Conservation (phyloP, 1,140 invertebrate genomes). For the Pseudomyrmex dendroicus region DNA sequence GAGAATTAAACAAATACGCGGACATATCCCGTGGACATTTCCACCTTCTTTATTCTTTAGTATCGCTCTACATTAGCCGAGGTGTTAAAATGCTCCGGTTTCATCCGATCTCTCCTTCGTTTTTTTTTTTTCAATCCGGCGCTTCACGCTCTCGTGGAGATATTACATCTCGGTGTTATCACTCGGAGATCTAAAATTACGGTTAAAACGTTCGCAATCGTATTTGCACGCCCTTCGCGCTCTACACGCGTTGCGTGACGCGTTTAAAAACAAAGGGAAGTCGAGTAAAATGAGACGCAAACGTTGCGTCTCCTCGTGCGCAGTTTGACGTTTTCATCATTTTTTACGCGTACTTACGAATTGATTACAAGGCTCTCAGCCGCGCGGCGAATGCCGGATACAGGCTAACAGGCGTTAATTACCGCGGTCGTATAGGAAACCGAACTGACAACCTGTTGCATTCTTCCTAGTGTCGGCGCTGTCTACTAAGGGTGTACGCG, state of each 20-base stretch:
- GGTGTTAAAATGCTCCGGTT: slow-evolving; percentile 10
- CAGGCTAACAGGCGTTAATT: slow-evolving; percentile 66
- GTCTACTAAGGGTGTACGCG: not conserved
- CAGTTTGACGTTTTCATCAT: slow-evolving; percentile 58
- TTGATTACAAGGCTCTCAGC: slow-evolving; percentile 67
- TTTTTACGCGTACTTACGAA: slow-evolving; percentile 70
- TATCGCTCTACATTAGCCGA: slow-evolving; percentile 8
- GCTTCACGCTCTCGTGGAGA: not conserved
- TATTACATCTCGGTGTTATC: not conserved
- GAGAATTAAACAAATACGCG: slow-evolving; percentile 74
- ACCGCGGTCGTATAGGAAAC: slow-evolving; percentile 60
- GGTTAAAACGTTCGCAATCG: slow-evolving; percentile 5
- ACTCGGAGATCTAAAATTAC: not conserved
- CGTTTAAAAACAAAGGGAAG: slow-evolving; percentile 22
- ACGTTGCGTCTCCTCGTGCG: not conserved
- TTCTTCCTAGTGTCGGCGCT: slow-evolving; percentile 8
- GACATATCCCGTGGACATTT: slow-evolving; percentile 18
- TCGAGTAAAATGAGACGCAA: slow-evolving; percentile 21
- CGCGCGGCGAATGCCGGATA: slow-evolving; percentile 40
- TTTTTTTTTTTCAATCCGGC: not conserved
- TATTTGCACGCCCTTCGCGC: not conserved
- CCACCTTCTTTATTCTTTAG: slow-evolving; percentile 31
- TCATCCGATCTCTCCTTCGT: not conserved
- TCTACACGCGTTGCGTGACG: slow-evolving; percentile 20
- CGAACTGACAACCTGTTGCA: slow-evolving; percentile 69